Evolutionary conservation across 1,140 invertebrate genomes (phyloP), one percentile per base, ranked within the genome.

Genomic region (Drosophila punjabiensis): DNA sequence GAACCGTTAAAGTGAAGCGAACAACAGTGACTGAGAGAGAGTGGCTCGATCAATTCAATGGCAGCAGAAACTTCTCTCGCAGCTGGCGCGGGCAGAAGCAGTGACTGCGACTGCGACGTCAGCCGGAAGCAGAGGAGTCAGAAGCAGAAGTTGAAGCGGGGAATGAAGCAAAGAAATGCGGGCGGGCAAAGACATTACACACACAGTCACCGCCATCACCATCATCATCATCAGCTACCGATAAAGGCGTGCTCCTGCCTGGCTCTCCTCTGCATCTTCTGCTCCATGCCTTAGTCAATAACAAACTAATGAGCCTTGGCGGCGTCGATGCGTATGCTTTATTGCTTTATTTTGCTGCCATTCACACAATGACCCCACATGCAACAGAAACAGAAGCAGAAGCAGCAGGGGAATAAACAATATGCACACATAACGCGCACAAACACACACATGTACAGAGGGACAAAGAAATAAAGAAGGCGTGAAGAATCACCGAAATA

Each of bases 321-420:
- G 82, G 79, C 79, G 85, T 73, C 75, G 69, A 81, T 74, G 79
- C 61, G 52, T 59, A 87, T 66, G 67, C 74, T 81, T 88, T 88
- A 88, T 85, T 88, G 69, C 85, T 88, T 89, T 79, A 90, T 89
- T 80, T 90, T 82, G 55, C 71, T 74, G 68, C 69, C 86, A 88
- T 85, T 88, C 86, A 89, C 86, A 89, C 85, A 89, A 89, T 89
- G 85, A 89, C 82, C 85, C 85, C 85, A 85, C 85, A 89, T 88
- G 82, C 86, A 76, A 74, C 68, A 43, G 68, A 55, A 69, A 64
- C 76, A 67, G 78, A 47, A 56, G 39, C 59, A 35, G 62, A 32
- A 55, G 43, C 47, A 64, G 55, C 24, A 47, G 48, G 47, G 47
- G n/a, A 50, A 62, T 75, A 75, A 75, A 75, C 71, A 74, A 74